Evolutionary conservation across 2,113 vertebrate species (phyloP).

Genomic region (Tragulus kanchil): DNA sequence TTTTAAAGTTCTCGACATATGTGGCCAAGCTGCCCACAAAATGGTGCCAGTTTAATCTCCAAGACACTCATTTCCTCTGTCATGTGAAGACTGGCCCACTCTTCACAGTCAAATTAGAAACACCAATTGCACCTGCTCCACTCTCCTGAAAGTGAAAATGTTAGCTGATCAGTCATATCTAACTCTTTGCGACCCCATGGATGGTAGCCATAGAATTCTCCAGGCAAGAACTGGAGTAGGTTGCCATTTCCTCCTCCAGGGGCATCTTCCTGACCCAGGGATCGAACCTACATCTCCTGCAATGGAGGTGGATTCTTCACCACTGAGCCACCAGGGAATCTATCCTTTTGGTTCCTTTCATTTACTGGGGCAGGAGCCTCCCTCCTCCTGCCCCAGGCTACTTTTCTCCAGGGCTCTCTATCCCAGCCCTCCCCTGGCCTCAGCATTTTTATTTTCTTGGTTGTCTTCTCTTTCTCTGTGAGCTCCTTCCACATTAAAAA

Average conservation of each 20-base stretch:
- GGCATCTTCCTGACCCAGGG: background rate
- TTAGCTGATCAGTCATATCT: background rate
- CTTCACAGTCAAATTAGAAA: background rate
- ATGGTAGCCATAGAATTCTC: background rate
- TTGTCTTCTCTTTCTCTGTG: background rate
- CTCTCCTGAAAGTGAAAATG: background rate
- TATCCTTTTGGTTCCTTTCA: accelerated
- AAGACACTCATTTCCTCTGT: background rate
- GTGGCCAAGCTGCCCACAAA: background rate
- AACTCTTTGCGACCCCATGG: background rate
- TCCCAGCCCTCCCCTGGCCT: background rate
- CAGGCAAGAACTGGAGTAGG: background rate
- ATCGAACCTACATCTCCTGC: background rate
- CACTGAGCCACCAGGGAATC: background rate
- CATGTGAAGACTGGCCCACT: background rate
- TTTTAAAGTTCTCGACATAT: background rate
- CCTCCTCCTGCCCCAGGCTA: background rate
- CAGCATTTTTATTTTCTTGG: background rate
- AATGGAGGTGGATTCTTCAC: background rate
- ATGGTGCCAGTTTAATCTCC: background rate
- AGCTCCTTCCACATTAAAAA: background rate
- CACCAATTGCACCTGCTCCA: background rate
- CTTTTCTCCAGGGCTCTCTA: background rate
- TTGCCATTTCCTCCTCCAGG: background rate
- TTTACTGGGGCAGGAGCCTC: background rate